Evolutionary conservation across 2,888 invertebrate genomes (phyloP), one percentile per base, ranked within the genome.

Genomic region (Microplitis manilae): DNA sequence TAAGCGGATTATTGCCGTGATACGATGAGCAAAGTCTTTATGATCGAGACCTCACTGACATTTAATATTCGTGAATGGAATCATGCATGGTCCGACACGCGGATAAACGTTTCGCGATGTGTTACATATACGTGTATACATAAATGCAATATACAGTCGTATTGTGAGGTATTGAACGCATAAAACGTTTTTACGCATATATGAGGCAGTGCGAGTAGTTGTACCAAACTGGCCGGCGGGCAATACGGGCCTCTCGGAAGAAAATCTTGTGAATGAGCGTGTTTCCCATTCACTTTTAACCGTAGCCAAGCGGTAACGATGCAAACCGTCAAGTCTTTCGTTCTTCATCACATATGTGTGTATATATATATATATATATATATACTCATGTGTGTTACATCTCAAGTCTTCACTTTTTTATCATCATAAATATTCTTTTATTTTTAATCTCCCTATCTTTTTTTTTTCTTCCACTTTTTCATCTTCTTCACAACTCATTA

Each of bases 281-380:
- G 85, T 86, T 85, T 85, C 85, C 88, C 88, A 88, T 88, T 88
- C 88, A 88, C 88, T 88, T 87, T 88, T 87, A 87, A 87, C 81
- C 83, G 83, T 81, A 81, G 82, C 80, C 80, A 79, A 79, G 76
- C 79, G 80, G 82, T 81, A 81, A 83, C 82, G 80, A 80, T 77
- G 78, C 71, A 77, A 79, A 78, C 73, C 64, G 71, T 50, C 59
- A 50, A 62, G 64, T 65, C 38, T 65, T 38, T 76, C 68, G 64
- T 65, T 30, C 30, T 38, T 76, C 68, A 79, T 79, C 80, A 79
- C 76, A 73, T 8, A 50, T 13, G 8, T 13, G 13, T 50, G 50
- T 50, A n/a, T n/a, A n/a, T n/a, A n/a, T n/a, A n/a, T n/a, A n/a
- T n/a, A n/a, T n/a, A n/a, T n/a, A 13, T 50, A 50, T 50, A 50